These are phyloP conservation scores for Heterodera carotae DNA, from an alignment of 1,140 invertebrate genomes.

Conservation along the genomic window DNA sequence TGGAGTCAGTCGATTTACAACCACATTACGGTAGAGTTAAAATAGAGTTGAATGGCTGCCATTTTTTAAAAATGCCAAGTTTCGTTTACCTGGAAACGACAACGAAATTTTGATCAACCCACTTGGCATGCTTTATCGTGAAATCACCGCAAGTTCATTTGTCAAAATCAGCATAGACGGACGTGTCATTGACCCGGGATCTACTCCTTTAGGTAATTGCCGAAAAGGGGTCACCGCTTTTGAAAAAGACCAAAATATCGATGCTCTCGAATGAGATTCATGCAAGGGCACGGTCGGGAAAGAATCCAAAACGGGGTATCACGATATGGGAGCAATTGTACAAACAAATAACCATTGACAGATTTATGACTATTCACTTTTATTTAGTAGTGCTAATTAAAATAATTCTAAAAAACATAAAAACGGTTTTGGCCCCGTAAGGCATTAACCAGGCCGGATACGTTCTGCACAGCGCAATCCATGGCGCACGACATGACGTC, in stretches of 20 bases:
- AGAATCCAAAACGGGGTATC: too few relatives aligned
- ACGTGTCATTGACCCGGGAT: conserved; percentile 78
- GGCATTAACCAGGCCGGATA: conserved; percentile 75
- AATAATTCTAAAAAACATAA: too few relatives aligned
- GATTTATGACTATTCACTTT: too few relatives aligned
- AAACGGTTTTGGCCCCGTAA: background rate
- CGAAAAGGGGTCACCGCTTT: too few relatives aligned
- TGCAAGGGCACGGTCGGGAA: too few relatives aligned
- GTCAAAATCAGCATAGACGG: conserved; percentile 87
- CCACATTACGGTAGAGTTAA: conserved; percentile 73
- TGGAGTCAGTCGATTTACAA: conserved; percentile 86
- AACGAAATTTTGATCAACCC: conserved; percentile 91
- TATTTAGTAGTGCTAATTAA: too few relatives aligned
- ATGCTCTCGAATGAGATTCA: too few relatives aligned
- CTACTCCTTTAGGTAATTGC: conserved; percentile 79
- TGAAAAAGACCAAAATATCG: too few relatives aligned
- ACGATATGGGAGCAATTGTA: too few relatives aligned
- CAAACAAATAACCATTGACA: too few relatives aligned
- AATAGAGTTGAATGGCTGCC: conserved; percentile 45
- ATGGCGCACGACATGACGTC: conserved; percentile 90
- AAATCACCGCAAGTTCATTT: conserved; percentile 90
- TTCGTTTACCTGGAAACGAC: conserved; percentile 23
- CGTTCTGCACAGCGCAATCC: conserved; percentile 86
- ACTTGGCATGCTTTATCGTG: conserved; percentile 90
- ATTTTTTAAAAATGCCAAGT: conserved; percentile 22